Conservation (phyloP, 2,888 invertebrate species). For the Netelia melanura region DNA sequence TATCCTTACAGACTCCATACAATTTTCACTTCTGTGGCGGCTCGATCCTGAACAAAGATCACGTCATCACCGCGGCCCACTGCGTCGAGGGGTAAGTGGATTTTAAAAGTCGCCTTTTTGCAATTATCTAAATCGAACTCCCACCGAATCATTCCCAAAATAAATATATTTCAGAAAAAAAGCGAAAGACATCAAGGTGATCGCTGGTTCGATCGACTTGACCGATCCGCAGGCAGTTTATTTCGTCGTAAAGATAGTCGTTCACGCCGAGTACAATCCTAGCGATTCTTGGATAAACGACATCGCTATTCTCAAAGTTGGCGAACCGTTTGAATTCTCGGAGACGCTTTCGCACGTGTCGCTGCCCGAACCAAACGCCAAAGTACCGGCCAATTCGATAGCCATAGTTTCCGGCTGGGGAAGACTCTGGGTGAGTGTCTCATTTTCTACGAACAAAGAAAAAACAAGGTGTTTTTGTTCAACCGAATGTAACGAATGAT, state of each 20-base stretch:
- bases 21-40: slow-evolving; percentile 76
- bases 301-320: slow-evolving; percentile 77
- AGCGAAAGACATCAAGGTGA: slow-evolving; percentile 50
- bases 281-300: slow-evolving; percentile 71
- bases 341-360: slow-evolving; percentile 83
- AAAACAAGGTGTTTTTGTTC: background rate
- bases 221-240: slow-evolving; percentile 46
- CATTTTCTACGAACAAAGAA: background rate
- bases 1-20: slow-evolving; percentile 70
- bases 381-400: slow-evolving; percentile 62
- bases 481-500: background rate
- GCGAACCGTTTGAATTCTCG: slow-evolving; percentile 83
- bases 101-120: background rate
- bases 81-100: slow-evolving; percentile 71
- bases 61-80: slow-evolving; percentile 77
- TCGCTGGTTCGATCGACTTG: slow-evolving; percentile 72
- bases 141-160: background rate
- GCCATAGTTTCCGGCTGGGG: slow-evolving; percentile 80
- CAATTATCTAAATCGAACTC: background rate
- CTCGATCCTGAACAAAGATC: slow-evolving; percentile 70
- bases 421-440: slow-evolving; percentile 75
- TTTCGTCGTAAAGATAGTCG: slow-evolving; percentile 62
- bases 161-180: slow-evolving; percentile 4
- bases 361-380: slow-evolving; percentile 81
- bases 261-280: slow-evolving; percentile 68